phyloP scores from a whole-genome alignment of 2,888 invertebrate genomes.

The Mimumesa dahlbomi region DNA sequence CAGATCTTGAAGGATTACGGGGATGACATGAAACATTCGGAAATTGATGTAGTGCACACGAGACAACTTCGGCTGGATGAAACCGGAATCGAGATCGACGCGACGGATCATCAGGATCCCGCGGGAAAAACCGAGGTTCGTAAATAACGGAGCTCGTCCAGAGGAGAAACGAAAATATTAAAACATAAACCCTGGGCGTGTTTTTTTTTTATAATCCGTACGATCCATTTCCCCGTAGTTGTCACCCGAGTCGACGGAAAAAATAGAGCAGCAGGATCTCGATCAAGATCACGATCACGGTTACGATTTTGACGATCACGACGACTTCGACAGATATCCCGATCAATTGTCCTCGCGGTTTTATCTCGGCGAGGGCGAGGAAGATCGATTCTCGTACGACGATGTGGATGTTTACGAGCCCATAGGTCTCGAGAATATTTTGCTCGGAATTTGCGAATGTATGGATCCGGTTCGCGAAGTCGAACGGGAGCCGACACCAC shows the following conservation, averaged over 20 bases:
- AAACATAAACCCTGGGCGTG: background rate
- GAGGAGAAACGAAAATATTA: background rate
- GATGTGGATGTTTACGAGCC: conserved; percentile 55
- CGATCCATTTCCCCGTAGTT: too few species aligned
- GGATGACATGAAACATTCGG: conserved; percentile 9
- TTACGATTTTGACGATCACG: conserved; percentile 1
- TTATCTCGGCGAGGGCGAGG: conserved; percentile 1
- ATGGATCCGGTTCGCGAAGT: conserved; percentile 50
- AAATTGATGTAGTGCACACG: conserved; percentile 13
- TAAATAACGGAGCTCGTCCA: too few species aligned
- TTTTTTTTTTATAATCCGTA: too few species aligned
- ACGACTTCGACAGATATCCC: background rate
- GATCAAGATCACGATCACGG: background rate
- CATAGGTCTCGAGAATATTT: conserved; percentile 53
- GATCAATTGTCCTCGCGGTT: conserved; percentile 16
- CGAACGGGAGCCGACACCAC: conserved; percentile 31
- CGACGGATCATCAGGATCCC: conserved; percentile 2
- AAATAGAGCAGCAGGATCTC: too few species aligned
- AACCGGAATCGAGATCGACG: conserved; percentile 14
- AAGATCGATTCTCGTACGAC: conserved; percentile 13
- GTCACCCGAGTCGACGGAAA: too few species aligned
- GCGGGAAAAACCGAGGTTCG: conserved; percentile 33
- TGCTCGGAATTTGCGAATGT: conserved; percentile 65
- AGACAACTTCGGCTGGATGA: conserved; percentile 2
- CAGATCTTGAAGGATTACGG: conserved; percentile 32